Base-by-base conservation (phyloP, 2,113 vertebrate species). In the Brachyhypopomus occidentalis region DNA sequence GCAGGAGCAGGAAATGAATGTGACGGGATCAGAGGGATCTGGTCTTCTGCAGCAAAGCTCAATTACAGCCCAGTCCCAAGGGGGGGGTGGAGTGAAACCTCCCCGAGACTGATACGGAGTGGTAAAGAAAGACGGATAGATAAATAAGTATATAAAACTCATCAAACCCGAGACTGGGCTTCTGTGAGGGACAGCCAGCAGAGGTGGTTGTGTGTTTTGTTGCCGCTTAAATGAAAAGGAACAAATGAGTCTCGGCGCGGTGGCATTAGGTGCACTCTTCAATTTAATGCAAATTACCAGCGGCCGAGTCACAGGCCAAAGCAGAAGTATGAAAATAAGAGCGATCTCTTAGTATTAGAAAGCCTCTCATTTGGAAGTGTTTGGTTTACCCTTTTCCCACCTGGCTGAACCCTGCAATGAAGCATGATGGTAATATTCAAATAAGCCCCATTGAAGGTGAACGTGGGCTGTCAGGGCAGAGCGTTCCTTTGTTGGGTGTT, bases 1-100 rank as follows among this genome's bases (percentile, higher is more conserved):
- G 82, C 82, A 81, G 63, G 73, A 84, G 83, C 82, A 86, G 86
- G 86, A 87, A 88, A 88, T 87, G 67, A 87, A 87, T 88, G 84
- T 84, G 86, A 88, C 84, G 66, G 84, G 81, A 88, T 87, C 82
- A 86, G 85, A 86, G 66, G 72, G 77, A 81, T 83, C 73, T 79
- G 72, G 52, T 83, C 75, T 83, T 83, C 79, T 58, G 45, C 76
- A 81, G 85, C 66, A 81, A 81, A 85, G 87, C 86, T 84, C 85
- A 85, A 84, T 88, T 87, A 86, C 79, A 86, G 77, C 64, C 56
- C 72, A 59, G 25, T 82, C 81, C 64, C 56, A 77, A n/a, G 22
- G 25, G 72, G 80, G 59, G 72, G 80, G 59, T 11, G 25, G 72
- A 77, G 59, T n/a, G 17, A 25, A 25, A 56, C 30, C 73, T 75